Evolutionary conservation across 2,113 vertebrate species (phyloP).

Genomic region (Egretta garzetta): DNA sequence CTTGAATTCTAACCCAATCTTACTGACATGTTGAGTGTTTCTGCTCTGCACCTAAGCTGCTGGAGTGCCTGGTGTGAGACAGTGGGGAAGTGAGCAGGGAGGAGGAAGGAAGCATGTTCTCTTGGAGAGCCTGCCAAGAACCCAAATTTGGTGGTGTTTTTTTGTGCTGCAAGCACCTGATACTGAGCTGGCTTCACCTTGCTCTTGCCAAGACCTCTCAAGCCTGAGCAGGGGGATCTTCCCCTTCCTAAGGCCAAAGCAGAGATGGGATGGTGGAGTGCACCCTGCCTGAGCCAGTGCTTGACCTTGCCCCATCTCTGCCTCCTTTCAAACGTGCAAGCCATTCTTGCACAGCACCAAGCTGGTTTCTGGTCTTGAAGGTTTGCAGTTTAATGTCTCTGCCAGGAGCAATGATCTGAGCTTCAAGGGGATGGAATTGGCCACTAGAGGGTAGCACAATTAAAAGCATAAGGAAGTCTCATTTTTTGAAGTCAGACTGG

Average conservation of each 20-base stretch:
- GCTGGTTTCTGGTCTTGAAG: neutral
- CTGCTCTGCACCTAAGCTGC: neutral
- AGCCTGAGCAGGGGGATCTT: neutral
- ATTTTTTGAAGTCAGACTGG: fast-evolving
- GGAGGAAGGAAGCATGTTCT: neutral
- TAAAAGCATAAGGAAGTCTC: conserved; percentile 40
- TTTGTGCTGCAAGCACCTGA: neutral
- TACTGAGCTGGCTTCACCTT: neutral
- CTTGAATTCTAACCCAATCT: conserved; percentile 50
- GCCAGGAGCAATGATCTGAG: neutral
- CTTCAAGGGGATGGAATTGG: neutral
- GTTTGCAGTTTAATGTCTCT: neutral
- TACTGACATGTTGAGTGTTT: neutral
- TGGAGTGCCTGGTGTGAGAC: neutral
- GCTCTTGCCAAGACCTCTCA: neutral
- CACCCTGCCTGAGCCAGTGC: neutral
- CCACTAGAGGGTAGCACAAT: conserved; percentile 72
- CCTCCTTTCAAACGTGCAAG: neutral
- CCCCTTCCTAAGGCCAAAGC: neutral
- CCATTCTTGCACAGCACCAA: neutral
- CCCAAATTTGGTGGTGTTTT: neutral
- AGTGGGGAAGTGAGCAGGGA: neutral
- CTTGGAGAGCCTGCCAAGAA: neutral
- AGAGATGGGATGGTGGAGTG: fast-evolving
- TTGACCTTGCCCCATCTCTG: neutral